Percentiles rank a stretch among this genome's conserved stretches.
phyloP scores from a whole-genome alignment of 2,888 invertebrate genomes.

The Mesochorus sp. region DNA sequence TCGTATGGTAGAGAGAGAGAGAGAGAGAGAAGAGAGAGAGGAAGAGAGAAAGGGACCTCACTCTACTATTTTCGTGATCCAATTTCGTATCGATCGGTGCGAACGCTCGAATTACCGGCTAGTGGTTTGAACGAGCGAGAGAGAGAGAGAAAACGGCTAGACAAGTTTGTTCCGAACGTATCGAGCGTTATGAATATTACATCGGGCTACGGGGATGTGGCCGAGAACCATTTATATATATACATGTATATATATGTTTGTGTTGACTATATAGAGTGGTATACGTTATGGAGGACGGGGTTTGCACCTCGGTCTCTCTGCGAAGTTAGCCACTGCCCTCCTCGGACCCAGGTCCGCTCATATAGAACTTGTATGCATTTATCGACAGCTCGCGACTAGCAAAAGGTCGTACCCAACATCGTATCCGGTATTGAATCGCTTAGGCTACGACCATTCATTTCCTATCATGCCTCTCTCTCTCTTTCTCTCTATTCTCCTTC shows the following conservation, averaged over 20 bases:
- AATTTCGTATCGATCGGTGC: slow-evolving; percentile 60
- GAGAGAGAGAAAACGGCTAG: slow-evolving; percentile 37
- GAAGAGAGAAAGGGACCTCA: neutral
- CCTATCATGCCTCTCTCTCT: neutral
- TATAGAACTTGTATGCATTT: neutral
- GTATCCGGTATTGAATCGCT: neutral
- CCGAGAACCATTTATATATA: slow-evolving; percentile 40
- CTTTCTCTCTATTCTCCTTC: neutral
- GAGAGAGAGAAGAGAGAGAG: neutral
- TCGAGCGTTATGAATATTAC: slow-evolving; percentile 64
- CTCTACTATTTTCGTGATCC: slow-evolving; percentile 57
- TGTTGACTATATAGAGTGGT: neutral
- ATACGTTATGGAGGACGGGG: slow-evolving; percentile 14
- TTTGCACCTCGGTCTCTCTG: slow-evolving; percentile 49
- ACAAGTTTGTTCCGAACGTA: slow-evolving; percentile 61
- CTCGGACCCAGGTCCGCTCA: slow-evolving; percentile 24
- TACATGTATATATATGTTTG: too few relatives aligned
- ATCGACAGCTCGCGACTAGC: neutral
- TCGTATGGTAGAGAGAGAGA: slow-evolving; percentile 1
- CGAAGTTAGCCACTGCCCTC: slow-evolving; percentile 39
- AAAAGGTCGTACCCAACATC: neutral
- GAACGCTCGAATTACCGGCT: slow-evolving; percentile 54
- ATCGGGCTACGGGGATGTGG: slow-evolving; percentile 51
- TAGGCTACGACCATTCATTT: neutral
- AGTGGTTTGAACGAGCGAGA: slow-evolving; percentile 14